These are phyloP conservation scores for Endotricha flammealis DNA, from an alignment of 2,888 invertebrate genomes.

Conservation along the genomic window DNA sequence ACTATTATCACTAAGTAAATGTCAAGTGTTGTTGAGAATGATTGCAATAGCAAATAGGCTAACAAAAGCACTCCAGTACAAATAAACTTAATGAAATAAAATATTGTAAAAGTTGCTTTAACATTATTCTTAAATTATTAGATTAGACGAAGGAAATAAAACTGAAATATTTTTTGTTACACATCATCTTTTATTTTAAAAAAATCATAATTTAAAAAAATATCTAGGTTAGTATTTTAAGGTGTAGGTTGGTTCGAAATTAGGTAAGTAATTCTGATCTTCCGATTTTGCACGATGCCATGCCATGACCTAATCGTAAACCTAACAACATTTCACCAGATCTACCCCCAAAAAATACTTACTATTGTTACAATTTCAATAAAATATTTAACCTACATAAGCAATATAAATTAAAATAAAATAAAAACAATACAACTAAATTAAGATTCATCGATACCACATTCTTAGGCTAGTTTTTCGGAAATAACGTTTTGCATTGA, in stretches of 20 bases:
- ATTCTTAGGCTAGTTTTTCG: not conserved
- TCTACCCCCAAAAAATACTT: too few relatives aligned
- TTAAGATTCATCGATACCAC: not conserved
- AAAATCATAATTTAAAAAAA: too few relatives aligned
- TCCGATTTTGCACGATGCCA: too few relatives aligned
- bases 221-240: too few relatives aligned
- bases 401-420: constrained; percentile 13
- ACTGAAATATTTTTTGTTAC: constrained; percentile 41
- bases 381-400: too few relatives aligned
- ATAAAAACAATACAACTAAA: not conserved
- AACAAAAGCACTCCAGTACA: constrained; percentile 68
- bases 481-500: not conserved
- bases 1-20: constrained; percentile 17
- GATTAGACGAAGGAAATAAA: constrained; percentile 24
- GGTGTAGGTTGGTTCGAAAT: too few relatives aligned
- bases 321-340: too few relatives aligned
- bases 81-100: constrained; percentile 44
- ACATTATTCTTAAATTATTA: constrained; percentile 16
- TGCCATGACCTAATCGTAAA: too few relatives aligned
- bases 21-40: constrained; percentile 10
- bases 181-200: constrained; percentile 52
- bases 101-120: constrained; percentile 17
- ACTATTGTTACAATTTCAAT: too few relatives aligned
- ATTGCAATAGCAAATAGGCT: constrained; percentile 38
- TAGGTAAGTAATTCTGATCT: too few relatives aligned